Base-by-base conservation (phyloP, 2,888 invertebrate genomes). In the Sesia bembeciformis region DNA sequence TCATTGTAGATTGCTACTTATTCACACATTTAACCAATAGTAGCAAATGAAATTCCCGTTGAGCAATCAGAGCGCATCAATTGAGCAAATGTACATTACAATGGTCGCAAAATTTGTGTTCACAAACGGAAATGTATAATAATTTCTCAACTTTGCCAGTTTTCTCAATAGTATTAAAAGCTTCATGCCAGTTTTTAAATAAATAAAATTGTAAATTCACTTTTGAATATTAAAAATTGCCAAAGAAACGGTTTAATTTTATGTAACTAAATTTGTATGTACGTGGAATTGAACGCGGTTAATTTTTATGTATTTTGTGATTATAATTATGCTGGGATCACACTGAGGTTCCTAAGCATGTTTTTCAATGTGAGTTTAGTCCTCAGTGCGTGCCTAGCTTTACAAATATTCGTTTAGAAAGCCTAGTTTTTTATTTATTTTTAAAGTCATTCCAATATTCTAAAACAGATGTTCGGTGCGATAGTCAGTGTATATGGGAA, bases 221-320 rank as follows among this genome's bases (percentile, higher is more conserved):
- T 85, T 88, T 89, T 87, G 84, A 87, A 85, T 83, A 78, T 66
- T 70, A 74, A 49, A 84, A 84, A 85, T 86, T 87, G 87, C 88
- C 88, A 88, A 89, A 89, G 88, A 88, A 78, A 74, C 74, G 76
- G 82, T 76, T 83, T 81, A 82, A 85, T 78, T 80, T 70, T 67
- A 65, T 53, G 59, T 68, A 70, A 72, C 71, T 70, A 64, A 68
- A 70, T 64, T 62, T 65, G 65, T 68, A 70, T 72, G 54, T 53
- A 68, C 61, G 72, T 72, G 79, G 76, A 78, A 78, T 81, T 79
- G 78, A 53, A 51, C 76, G 71, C 67, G 70, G 71, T 65, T 57
- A 63, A 69, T 72, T 65, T 64, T 63, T 69, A 67, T 57, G 53
- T 46, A 42, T 50, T 53, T 52, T 41, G 40, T 58, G 52, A 52